Base-by-base conservation (phyloP, 2,888 invertebrate genomes). In the Synergus itoensis region DNA sequence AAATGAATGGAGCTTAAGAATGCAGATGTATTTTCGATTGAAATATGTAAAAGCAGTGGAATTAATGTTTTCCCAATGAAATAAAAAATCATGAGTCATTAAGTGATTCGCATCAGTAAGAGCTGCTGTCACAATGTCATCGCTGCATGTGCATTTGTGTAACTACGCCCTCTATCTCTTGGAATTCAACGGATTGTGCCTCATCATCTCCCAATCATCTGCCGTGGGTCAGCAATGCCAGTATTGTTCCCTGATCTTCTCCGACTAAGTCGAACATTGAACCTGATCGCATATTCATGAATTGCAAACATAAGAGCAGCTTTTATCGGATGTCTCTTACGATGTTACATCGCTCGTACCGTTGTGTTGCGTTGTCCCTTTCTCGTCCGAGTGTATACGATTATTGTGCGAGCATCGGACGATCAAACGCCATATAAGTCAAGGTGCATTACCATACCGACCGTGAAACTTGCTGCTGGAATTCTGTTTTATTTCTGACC, bases 241-340 rank as follows among this genome's bases (percentile, higher is more conserved):
- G 28, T 3, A 28, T 84, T 73, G 73, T 28, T 28, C 36, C 16
- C 53, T 65, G 65, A 65, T 78, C 57, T 67, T 43, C 28, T 28
- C 41, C n/a, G 64, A 40, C 36, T 21, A n/a, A 75, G 60, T 69
- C 77, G 82, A 80, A 63, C 82, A 45, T 82, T 81, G 80, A 83
- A 83, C 82, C 82, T 82, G 80, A 82, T 85, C 76, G 80, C 79
- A 81, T 84, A 85, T 85, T 83, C 83, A 84, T 81, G 81, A 83
- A 79, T 65, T 43, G 62, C 45, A 64, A 75, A 57, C 69, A 73
- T 79, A 65, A 79, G 63, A 64, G 67, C 62, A 77, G 40, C 40
- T 77, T 75, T 80, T 77, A 77, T 69, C 28, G 62, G 79, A 60
- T 76, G 77, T 60, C 63, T 78, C 65, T 57, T 77, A 73, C 77